phyloP scores from a whole-genome alignment of 2,797 vertebrate species.

The Cottoperca gobio region DNA sequence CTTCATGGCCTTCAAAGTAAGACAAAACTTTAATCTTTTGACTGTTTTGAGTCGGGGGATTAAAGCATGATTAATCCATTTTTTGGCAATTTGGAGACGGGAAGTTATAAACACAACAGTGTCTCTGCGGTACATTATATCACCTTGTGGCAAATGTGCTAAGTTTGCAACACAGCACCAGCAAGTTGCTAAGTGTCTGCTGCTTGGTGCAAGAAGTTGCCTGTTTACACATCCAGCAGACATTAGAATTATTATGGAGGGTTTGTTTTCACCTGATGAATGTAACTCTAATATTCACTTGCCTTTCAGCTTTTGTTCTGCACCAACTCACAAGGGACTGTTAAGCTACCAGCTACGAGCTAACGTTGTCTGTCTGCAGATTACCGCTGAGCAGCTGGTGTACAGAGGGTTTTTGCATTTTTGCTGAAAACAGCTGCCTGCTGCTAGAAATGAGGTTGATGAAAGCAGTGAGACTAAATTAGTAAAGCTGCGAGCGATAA shows the following conservation, averaged over 20 bases:
- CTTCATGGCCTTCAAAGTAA: constrained; percentile 14
- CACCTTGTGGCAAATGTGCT: not conserved
- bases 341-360: not conserved
- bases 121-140: not conserved
- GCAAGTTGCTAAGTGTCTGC: not conserved
- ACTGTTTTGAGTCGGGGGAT: constrained; percentile 9
- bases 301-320: not conserved
- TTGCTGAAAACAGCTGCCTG: too few species aligned
- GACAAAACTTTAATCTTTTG: constrained; percentile 13
- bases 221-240: not conserved
- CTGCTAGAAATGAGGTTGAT: too few species aligned
- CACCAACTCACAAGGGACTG: not conserved
- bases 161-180: not conserved
- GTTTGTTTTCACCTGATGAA: not conserved
- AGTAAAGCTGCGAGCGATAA: too few species aligned
- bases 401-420: not conserved
- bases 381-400: not conserved
- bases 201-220: not conserved
- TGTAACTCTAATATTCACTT: not conserved
- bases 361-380: not conserved
- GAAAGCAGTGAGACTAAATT: too few species aligned
- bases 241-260: not conserved
- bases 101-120: not conserved
- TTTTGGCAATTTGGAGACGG: not conserved
- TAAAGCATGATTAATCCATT: constrained; percentile 2